A percentile compares a stretch with the other conserved stretches of the same genome.
Evolutionary conservation across 2,797 vertebrate species (phyloP).

Genomic region (Geotrypetes seraphini): DNA sequence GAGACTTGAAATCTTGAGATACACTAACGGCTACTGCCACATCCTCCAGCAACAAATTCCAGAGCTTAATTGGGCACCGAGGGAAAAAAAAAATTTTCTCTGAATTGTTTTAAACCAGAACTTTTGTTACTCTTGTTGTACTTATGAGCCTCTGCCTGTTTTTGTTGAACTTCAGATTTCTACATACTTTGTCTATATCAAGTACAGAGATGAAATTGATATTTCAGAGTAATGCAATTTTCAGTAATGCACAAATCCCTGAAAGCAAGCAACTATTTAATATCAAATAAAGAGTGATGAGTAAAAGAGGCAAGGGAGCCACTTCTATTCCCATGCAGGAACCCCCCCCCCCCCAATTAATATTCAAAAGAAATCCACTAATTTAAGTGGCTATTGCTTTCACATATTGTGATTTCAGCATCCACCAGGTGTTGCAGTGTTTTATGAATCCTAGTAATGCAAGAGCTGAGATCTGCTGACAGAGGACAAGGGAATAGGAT

Average conservation of each 20-base stretch:
- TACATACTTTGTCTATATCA: not conserved
- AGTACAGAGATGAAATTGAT: slow-evolving; percentile 4
- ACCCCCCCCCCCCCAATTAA: no score
- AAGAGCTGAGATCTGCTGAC: slow-evolving; percentile 5
- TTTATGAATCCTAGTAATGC: not conserved
- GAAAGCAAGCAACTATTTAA: slow-evolving; percentile 9
- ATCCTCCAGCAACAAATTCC: no score
- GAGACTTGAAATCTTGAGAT: no score
- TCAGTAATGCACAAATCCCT: slow-evolving; percentile 4
- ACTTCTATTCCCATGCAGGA: slow-evolving; percentile 4
- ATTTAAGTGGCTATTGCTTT: slow-evolving; percentile 4
- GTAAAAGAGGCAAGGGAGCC: slow-evolving; percentile 10
- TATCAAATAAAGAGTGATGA: slow-evolving; percentile 12
- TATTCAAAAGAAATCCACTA: slow-evolving; percentile 10
- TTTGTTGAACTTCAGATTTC: not conserved
- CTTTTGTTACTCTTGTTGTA: not conserved
- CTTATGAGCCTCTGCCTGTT: not conserved
- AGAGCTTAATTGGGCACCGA: no score
- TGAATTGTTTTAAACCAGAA: no score
- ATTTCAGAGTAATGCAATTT: slow-evolving; percentile 6
- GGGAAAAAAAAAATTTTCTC: no score
- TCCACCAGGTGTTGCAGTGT: not conserved
- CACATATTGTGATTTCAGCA: not conserved
- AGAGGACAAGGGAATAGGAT: not conserved
- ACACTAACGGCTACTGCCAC: no score